Evolutionary conservation across 1,140 invertebrate genomes (phyloP).

Genomic region (Aphelenchoides fujianensis): DNA sequence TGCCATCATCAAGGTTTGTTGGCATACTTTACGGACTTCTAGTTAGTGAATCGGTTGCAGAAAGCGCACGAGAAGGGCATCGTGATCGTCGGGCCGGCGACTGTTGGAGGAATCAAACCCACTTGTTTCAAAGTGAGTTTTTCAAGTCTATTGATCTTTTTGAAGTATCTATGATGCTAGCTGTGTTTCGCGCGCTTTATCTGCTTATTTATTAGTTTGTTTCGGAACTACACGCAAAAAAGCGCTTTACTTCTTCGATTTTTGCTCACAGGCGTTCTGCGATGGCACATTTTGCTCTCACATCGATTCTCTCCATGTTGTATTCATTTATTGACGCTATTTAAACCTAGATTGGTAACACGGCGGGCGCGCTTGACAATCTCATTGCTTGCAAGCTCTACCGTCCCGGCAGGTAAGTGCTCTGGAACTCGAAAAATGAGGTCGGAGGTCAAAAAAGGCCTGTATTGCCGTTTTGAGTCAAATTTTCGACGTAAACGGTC

Average conservation of each 20-base stretch:
- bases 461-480: no score
- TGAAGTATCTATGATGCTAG: no score
- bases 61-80: slow-evolving; percentile 78
- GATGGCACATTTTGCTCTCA: not conserved
- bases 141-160: no score
- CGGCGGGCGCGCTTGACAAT: slow-evolving; percentile 99
- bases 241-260: not conserved
- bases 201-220: no score
- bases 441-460: no score
- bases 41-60: slow-evolving; percentile 34
- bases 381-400: slow-evolving; percentile 95
- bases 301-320: not conserved
- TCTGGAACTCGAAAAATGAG: no score
- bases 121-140: slow-evolving; percentile 84
- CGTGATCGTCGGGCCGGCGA: slow-evolving; percentile 90
- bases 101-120: slow-evolving; percentile 89
- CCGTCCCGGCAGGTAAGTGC: slow-evolving; percentile 74
- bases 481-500: no score
- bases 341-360: slow-evolving; percentile 91
- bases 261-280: no score
- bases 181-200: no score
- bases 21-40: not conserved
- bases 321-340: no score
- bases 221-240: no score
- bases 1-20: slow-evolving; percentile 80